A percentile compares a stretch with the other conserved stretches of the same genome.
Evolutionary conservation across 2,888 invertebrate species (phyloP).

Genomic region (Acronicta psi): DNA sequence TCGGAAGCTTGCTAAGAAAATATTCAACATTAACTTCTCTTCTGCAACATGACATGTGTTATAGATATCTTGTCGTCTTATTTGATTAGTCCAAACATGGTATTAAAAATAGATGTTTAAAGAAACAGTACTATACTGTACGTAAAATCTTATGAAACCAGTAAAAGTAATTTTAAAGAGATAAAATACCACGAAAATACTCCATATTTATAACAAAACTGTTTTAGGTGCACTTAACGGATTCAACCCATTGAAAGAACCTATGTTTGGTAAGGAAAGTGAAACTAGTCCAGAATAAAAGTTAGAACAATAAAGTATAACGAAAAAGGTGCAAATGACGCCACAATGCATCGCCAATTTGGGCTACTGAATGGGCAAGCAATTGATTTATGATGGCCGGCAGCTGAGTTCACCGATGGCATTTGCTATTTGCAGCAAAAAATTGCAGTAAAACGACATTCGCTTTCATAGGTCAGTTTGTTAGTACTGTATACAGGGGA

Average conservation of each 20-base stretch:
- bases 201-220: too few relatives aligned
- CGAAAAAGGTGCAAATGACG: conserved; percentile 54
- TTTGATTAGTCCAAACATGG: neutral
- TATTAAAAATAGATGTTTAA: conserved; percentile 2
- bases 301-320: conserved; percentile 42
- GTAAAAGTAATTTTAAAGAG: too few relatives aligned
- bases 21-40: conserved; percentile 31
- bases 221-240: too few relatives aligned
- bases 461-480: conserved; percentile 76
- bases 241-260: neutral
- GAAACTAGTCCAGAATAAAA: conserved; percentile 21
- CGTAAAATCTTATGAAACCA: too few relatives aligned
- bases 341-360: conserved; percentile 62
- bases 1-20: conserved; percentile 55
- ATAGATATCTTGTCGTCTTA: conserved; percentile 17
- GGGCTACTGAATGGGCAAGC: conserved; percentile 67
- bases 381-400: conserved; percentile 73
- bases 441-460: conserved; percentile 67
- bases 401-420: conserved; percentile 72
- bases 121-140: too few relatives aligned
- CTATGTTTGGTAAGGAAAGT: neutral
- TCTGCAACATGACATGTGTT: conserved; percentile 33
- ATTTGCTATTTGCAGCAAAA: conserved; percentile 52
- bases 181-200: too few relatives aligned
- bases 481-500: conserved; percentile 56